Evolutionary conservation across 2,888 invertebrate species (phyloP), one percentile per base, ranked within the genome.

Genomic region (Archips xylosteana): DNA sequence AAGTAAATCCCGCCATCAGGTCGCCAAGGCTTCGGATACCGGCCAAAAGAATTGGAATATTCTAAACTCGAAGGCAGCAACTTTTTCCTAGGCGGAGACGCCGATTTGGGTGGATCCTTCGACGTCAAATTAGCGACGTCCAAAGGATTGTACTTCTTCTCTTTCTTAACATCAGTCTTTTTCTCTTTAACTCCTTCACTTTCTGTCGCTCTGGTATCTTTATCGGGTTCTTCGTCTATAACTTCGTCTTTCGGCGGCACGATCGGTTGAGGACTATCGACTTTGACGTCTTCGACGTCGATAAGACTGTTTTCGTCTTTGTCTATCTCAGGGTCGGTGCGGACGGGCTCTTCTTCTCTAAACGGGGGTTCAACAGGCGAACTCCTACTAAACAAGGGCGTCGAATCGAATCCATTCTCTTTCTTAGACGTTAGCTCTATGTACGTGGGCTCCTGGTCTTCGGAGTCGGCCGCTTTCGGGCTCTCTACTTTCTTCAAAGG

Each of bases 51-150:
- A 75, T 89, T 94, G 3, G 87, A 79, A 78, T 85, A 89, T 47
- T 94, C 92, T 71, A 85, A 76, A 77, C 78, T 84, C 0, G 89
- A 83, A 6, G 87, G 87, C 78, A 95, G 80, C 76, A 95, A 81
- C 81, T 95, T 95, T 80, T 95, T 95, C 78, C 95, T 90, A 0
- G 91, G 90, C 32, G 94, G 93, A 3, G 94, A 91, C 66, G 88
- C 89, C 5, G 92, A 91, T 78, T 94, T 95, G 1, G 95, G 95
- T 1, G 95, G 95, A 82, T 95, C 96, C 84, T 95, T 95, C 10
- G 96, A 95, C 42, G 96, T 96, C 78, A 96, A 89, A 88, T 96
- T 96, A 75, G 95, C 96, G 12, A 96, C 95, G 82, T 96, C 96
- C 71, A 96, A 85, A n/a, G 96, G 96, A 84, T 96, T 95, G 79